Percentiles rank a stretch among this genome's conserved stretches.
Evolutionary conservation across 2,888 invertebrate species (phyloP).

Genomic region (Laothoe populi): DNA sequence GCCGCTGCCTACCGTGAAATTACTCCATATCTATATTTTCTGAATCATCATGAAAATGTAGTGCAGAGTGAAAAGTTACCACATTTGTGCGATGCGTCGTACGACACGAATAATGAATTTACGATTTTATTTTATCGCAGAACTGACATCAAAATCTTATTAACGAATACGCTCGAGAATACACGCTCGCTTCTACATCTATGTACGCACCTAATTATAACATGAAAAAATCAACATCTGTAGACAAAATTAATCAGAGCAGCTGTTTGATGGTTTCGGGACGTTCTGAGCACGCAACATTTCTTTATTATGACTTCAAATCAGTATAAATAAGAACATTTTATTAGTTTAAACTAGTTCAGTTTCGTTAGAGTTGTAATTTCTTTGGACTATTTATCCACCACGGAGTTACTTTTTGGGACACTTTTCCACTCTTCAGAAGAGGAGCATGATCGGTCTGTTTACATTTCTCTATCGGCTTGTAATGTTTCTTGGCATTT

Average conservation of each 20-base stretch:
- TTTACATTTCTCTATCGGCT: too few species aligned
- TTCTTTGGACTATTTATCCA: conserved; percentile 10
- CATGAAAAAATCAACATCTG: conserved; percentile 53
- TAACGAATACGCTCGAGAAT: conserved; percentile 43
- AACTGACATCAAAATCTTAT: conserved; percentile 41
- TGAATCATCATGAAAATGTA: not conserved
- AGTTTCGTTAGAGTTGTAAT: not conserved
- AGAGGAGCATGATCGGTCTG: too few species aligned
- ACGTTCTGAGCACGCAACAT: conserved; percentile 38
- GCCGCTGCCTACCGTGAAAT: too few species aligned
- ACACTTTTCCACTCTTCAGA: conserved; percentile 9
- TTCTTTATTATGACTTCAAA: conserved; percentile 29
- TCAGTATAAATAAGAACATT: conserved; percentile 30
- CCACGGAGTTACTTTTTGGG: conserved; percentile 8
- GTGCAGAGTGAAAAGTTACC: not conserved
- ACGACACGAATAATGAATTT: conserved; percentile 22
- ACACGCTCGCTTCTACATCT: conserved; percentile 42
- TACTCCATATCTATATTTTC: not conserved
- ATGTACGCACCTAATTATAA: conserved; percentile 56
- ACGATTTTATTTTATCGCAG: conserved; percentile 26
- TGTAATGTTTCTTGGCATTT: too few species aligned
- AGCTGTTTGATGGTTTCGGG: conserved; percentile 57
- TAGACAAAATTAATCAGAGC: conserved; percentile 66
- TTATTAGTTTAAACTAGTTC: conserved; percentile 10
- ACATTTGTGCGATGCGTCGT: conserved; percentile 8